Percentiles rank a stretch among this genome's conserved stretches.
These are phyloP conservation scores for Drosophila malerkotliana DNA, from an alignment of 1,140 invertebrate genomes.

Conservation along the genomic window DNA sequence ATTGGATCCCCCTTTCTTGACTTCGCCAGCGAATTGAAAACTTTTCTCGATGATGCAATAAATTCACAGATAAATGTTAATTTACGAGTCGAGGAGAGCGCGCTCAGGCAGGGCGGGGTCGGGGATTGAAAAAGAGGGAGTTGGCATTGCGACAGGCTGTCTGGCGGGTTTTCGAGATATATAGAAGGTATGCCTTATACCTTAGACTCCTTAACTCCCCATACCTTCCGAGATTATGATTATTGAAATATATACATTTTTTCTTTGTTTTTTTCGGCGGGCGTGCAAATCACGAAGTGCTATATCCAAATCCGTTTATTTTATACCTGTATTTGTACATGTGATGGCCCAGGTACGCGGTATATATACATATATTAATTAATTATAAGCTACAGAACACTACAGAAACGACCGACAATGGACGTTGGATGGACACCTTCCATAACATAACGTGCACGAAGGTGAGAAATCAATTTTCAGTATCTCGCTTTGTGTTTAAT, in stretches of 20 bases:
- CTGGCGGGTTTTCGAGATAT: constrained; percentile 28
- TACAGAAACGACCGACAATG: constrained; percentile 15
- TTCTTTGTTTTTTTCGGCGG: constrained; percentile 24
- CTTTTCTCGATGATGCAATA: constrained; percentile 76
- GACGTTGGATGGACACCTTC: constrained; percentile 12
- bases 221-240: constrained; percentile 35
- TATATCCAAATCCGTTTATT: constrained; percentile 42
- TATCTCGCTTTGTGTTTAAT: constrained; percentile 81
- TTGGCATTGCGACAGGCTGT: constrained; percentile 50
- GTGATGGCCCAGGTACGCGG: background rate
- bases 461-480: constrained; percentile 83
- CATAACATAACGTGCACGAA: constrained; percentile 73
- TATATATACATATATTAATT: constrained; percentile 73
- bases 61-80: constrained; percentile 77
- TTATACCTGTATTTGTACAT: constrained; percentile 23
- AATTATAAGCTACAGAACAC: constrained; percentile 61
- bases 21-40: constrained; percentile 64
- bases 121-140: background rate
- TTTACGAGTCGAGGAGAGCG: constrained; percentile 56
- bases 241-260: constrained; percentile 57
- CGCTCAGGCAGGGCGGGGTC: background rate
- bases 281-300: constrained; percentile 63
- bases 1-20: too few relatives aligned
- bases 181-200: background rate
- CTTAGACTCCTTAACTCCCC: background rate